Evolutionary conservation across 2,113 vertebrate genomes (phyloP).

Genomic region (Erythrocebus patas): DNA sequence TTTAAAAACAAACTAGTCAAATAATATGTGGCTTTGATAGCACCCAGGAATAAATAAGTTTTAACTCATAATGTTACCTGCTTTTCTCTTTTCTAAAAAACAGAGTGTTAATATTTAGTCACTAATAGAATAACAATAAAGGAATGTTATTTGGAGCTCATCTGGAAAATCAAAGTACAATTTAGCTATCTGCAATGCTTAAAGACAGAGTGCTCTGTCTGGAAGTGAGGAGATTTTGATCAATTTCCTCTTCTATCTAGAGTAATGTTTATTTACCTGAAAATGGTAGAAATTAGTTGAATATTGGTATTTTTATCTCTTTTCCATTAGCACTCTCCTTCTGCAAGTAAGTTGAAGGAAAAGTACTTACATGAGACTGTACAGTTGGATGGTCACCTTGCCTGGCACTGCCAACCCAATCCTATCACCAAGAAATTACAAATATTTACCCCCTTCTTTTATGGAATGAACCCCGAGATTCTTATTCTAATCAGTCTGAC

Average conservation of each 20-base stretch:
- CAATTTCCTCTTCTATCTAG: neutral
- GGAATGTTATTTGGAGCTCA: neutral
- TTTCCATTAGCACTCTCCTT: neutral
- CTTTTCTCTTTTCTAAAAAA: neutral
- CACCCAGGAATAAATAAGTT: neutral
- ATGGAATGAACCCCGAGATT: neutral
- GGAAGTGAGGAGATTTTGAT: neutral
- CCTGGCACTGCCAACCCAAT: neutral
- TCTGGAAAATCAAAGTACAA: neutral
- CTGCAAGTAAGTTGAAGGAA: neutral
- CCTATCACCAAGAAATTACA: neutral
- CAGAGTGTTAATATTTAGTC: neutral
- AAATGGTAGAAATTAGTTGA: neutral
- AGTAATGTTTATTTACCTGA: neutral
- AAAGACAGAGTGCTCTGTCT: neutral
- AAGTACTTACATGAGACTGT: neutral
- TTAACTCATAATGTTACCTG: neutral
- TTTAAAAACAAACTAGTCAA: conserved; percentile 28
- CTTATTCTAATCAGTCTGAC: neutral
- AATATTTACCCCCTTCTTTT: neutral
- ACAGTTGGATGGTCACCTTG: neutral
- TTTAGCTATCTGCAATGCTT: neutral
- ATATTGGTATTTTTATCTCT: neutral
- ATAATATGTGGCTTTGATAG: neutral
- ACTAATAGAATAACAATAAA: neutral